Percentiles rank a stretch among this genome's conserved stretches.
Evolutionary conservation across 2,797 vertebrate genomes (phyloP).

Genomic region (Numenius phaeopus): DNA sequence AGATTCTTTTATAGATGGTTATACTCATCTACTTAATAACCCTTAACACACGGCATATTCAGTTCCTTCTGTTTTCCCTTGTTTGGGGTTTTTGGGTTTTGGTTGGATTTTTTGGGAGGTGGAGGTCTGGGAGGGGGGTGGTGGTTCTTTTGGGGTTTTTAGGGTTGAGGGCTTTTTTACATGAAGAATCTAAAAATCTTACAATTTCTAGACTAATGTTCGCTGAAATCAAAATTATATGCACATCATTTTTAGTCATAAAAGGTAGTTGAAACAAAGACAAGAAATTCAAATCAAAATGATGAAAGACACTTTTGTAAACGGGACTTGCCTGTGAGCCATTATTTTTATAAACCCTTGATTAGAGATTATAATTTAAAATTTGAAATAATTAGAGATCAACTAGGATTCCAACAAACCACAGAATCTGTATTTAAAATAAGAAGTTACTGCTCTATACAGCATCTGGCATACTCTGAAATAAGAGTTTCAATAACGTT

Average conservation of each 20-base stretch:
- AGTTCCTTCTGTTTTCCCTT: neutral
- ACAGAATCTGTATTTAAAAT: neutral
- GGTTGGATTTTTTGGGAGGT: neutral
- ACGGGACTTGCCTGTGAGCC: neutral
- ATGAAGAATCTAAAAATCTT: neutral
- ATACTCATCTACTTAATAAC: neutral
- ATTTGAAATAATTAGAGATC: neutral
- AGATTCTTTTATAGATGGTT: neutral
- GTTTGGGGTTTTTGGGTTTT: neutral
- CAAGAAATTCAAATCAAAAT: neutral
- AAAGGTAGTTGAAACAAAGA: neutral
- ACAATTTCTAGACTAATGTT: neutral
- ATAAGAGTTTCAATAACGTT: neutral
- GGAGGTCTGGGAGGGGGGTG: rapidly evolving
- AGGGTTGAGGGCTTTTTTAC: neutral
- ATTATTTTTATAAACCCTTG: neutral
- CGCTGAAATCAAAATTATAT: neutral
- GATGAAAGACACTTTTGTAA: neutral
- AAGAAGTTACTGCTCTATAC: neutral
- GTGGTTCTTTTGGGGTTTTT: neutral
- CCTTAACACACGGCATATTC: neutral
- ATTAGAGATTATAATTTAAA: neutral
- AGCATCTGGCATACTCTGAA: neutral
- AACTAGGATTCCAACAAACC: neutral
- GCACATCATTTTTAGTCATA: neutral